phyloP scores from a whole-genome alignment of 2,888 invertebrate genomes.

The Ophion costatus region DNA sequence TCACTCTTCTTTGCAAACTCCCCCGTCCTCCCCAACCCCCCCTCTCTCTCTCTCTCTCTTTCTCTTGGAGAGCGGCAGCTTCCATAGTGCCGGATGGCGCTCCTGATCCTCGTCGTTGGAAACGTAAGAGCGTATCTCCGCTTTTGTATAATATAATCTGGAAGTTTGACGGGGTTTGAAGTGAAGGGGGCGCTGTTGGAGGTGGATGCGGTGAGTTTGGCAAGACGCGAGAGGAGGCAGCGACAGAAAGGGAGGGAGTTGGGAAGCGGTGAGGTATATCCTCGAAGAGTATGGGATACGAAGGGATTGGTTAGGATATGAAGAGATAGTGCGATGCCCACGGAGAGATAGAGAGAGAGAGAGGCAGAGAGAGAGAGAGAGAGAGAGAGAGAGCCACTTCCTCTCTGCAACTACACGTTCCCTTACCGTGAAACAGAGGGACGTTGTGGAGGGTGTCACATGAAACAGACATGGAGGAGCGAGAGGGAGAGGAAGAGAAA shows the following conservation, averaged over 20 bases:
- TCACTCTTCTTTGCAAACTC: slow-evolving; percentile 19
- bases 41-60: neutral
- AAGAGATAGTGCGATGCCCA: slow-evolving; percentile 72
- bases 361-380: slow-evolving; percentile 52
- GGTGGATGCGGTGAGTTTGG: slow-evolving; percentile 43
- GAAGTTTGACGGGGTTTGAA: slow-evolving; percentile 78
- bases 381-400: slow-evolving; percentile 59
- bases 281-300: slow-evolving; percentile 66
- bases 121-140: slow-evolving; percentile 75
- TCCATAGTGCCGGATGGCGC: slow-evolving; percentile 20
- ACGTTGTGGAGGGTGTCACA: slow-evolving; percentile 53
- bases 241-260: slow-evolving; percentile 56
- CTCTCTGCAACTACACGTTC: slow-evolving; percentile 28
- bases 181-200: slow-evolving; percentile 45
- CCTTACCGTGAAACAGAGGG: slow-evolving; percentile 41
- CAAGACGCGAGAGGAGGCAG: slow-evolving; percentile 43
- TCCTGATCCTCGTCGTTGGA: slow-evolving; percentile 58
- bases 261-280: slow-evolving; percentile 71
- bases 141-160: slow-evolving; percentile 81
- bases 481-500: slow-evolving; percentile 37
- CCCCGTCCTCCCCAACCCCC: neutral
- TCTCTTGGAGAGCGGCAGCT: slow-evolving; percentile 21
- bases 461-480: slow-evolving; percentile 37
- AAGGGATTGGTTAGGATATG: slow-evolving; percentile 75
- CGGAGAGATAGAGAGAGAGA: slow-evolving; percentile 39